Percentiles rank a stretch among this genome's conserved stretches.
These are phyloP conservation scores for Stichodactyla mertensii DNA, from an alignment of 64 coral and sea anemone species.

Conservation along the genomic window DNA sequence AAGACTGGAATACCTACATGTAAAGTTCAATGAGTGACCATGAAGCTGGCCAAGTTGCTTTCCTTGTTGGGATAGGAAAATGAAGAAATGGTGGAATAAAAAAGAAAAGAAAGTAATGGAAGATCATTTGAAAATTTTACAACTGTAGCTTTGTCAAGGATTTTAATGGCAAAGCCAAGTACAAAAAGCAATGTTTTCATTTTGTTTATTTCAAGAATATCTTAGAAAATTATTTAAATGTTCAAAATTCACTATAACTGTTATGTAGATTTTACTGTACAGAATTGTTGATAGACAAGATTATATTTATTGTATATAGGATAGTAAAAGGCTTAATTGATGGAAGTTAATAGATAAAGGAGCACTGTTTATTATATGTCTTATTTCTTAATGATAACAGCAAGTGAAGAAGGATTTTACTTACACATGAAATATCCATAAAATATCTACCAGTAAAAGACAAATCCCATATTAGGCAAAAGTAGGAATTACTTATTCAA, in stretches of 20 bases:
- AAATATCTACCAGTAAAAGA: not conserved
- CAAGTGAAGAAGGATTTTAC: not conserved
- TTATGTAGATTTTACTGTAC: not conserved
- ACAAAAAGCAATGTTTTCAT: not conserved
- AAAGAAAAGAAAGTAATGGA: not conserved
- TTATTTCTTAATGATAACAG: not conserved
- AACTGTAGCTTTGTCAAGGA: not conserved
- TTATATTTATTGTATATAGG: constrained; percentile 5
- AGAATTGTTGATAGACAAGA: not conserved
- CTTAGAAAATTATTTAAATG: not conserved
- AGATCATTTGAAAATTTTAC: not conserved
- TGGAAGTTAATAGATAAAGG: not conserved
- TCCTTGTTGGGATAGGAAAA: not conserved
- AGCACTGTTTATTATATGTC: not conserved
- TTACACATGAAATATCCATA: not conserved
- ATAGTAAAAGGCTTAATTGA: not conserved
- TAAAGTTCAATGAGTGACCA: not conserved
- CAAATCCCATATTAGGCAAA: not conserved
- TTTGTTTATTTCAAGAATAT: constrained; percentile 13
- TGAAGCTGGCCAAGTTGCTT: not conserved
- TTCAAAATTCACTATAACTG: constrained; percentile 4
- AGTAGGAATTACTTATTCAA: not conserved
- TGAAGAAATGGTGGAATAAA: not conserved
- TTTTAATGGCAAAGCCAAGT: not conserved
- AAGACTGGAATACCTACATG: constrained; percentile 7